Conservation (phyloP, 2,888 invertebrate genomes). For the Papilio demoleus region DNA sequence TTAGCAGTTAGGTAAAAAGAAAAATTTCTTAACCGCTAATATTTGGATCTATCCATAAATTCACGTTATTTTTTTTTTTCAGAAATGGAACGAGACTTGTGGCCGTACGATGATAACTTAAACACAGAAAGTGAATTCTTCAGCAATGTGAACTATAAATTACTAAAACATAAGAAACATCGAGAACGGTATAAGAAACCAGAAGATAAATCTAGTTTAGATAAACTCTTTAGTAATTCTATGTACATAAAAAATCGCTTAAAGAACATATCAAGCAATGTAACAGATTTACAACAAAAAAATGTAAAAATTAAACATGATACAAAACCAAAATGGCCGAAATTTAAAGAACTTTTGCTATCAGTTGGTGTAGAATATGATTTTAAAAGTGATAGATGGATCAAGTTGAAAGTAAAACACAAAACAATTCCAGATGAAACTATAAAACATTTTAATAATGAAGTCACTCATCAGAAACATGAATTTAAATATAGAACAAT, state of each 20-base stretch:
- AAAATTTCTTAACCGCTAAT: no score
- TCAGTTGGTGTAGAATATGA: constrained; percentile 74
- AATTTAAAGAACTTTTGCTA: constrained; percentile 72
- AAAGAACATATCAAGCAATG: constrained; percentile 21
- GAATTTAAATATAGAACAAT: constrained; percentile 75
- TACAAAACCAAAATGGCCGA: constrained; percentile 62
- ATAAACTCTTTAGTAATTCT: background rate
- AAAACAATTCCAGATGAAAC: constrained; percentile 46
- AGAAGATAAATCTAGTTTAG: background rate
- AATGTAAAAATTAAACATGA: constrained; percentile 35
- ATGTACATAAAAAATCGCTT: constrained; percentile 49
- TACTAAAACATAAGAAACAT: constrained; percentile 39
- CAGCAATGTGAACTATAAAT: background rate
- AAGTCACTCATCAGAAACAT: constrained; percentile 66
- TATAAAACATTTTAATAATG: constrained; percentile 49
- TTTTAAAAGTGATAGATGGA: constrained; percentile 80
- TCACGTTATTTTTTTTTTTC: no score
- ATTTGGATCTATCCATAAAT: no score
- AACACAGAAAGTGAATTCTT: constrained; percentile 61
- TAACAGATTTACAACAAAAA: background rate
- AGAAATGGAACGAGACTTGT: constrained; percentile 27
- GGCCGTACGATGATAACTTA: constrained; percentile 42
- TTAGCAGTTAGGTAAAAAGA: no score
- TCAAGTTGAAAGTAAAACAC: constrained; percentile 71
- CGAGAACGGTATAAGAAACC: background rate